Conservation (phyloP, 2,888 invertebrate species). For the Clusia tigrina region DNA sequence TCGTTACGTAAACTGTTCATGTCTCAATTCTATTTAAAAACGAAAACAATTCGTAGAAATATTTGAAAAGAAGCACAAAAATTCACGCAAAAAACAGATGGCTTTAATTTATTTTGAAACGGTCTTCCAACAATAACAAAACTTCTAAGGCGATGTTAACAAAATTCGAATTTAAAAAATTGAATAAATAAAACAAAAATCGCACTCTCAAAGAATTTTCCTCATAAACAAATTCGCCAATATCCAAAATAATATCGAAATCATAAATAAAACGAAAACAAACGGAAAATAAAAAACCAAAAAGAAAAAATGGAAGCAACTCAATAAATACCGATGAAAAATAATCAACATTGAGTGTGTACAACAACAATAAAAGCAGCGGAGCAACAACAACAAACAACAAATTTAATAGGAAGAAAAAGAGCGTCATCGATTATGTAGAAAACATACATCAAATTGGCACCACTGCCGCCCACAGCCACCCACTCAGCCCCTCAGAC, state of each 20-base stretch:
- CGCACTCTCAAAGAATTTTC: slow-evolving; percentile 4
- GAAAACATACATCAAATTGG: slow-evolving; percentile 26
- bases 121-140: slow-evolving; percentile 14
- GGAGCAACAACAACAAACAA: slow-evolving; percentile 6
- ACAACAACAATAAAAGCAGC: slow-evolving; percentile 7
- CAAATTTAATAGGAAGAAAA: neutral
- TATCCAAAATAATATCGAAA: slow-evolving; percentile 1
- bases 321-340: slow-evolving; percentile 1
- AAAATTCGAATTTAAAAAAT: neutral
- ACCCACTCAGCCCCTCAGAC: neutral
- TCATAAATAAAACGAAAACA: neutral
- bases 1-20: too few species aligned
- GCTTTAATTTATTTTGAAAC: slow-evolving; percentile 52
- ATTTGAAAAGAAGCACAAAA: slow-evolving; percentile 39
- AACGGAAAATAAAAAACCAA: neutral
- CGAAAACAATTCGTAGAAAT: neutral
- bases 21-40: too few species aligned
- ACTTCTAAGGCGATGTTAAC: neutral
- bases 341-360: neutral
- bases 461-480: slow-evolving; percentile 4
- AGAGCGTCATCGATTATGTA: slow-evolving; percentile 22
- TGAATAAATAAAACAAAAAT: slow-evolving; percentile 10
- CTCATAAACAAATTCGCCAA: slow-evolving; percentile 18
- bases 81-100: slow-evolving; percentile 32
- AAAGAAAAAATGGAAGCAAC: slow-evolving; percentile 11